Evolutionary conservation across 2,797 vertebrate genomes (phyloP).

Genomic region (Mycteria americana): DNA sequence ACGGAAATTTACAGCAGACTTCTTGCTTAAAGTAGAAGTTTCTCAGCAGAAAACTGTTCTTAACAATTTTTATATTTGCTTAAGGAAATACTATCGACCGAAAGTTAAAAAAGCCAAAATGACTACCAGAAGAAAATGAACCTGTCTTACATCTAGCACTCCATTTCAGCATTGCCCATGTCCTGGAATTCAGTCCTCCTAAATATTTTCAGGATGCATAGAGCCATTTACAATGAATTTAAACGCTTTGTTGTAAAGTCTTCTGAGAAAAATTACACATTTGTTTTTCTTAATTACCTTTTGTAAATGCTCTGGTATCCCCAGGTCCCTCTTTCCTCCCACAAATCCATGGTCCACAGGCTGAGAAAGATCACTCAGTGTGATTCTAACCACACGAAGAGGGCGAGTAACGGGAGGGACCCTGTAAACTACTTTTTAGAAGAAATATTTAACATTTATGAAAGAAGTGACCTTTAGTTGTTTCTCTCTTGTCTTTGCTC

Average conservation of each 20-base stretch:
- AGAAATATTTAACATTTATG: background rate
- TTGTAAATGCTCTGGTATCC: background rate
- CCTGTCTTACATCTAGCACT: accelerated
- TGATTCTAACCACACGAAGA: background rate
- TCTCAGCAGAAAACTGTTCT: background rate
- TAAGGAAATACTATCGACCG: background rate
- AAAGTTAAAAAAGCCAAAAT: background rate
- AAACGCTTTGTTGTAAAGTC: background rate
- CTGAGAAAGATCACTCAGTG: background rate
- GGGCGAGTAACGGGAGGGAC: background rate
- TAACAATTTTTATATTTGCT: background rate
- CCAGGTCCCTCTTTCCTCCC: background rate
- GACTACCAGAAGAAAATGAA: background rate
- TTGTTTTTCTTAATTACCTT: background rate
- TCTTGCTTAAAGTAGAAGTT: background rate
- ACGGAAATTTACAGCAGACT: background rate
- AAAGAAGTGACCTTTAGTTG: background rate
- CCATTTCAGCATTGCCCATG: background rate
- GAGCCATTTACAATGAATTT: background rate
- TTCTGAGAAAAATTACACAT: background rate
- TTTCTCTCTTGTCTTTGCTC: background rate
- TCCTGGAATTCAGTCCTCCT: background rate
- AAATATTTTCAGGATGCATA: background rate
- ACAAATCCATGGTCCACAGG: accelerated
- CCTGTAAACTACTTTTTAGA: background rate